Evolutionary conservation across 2,888 invertebrate genomes (phyloP).

Genomic region (Iselma pallidipennis): DNA sequence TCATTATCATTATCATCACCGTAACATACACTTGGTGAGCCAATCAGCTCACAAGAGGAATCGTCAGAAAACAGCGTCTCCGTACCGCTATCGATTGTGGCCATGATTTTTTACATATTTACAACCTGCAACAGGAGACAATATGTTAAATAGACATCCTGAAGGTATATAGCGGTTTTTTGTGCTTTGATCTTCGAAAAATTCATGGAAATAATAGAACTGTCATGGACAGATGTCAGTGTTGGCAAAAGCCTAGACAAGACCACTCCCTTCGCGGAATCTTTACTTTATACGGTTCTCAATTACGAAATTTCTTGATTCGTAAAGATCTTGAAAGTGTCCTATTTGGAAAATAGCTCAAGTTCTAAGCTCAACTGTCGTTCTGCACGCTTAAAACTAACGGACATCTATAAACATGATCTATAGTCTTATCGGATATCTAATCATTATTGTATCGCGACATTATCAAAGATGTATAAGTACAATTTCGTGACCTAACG

Average conservation of each 20-base stretch:
- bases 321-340: not conserved
- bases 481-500: slow-evolving; percentile 49
- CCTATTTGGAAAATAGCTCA: not conserved
- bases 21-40: slow-evolving; percentile 50
- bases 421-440: slow-evolving; percentile 28
- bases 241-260: too few relatives aligned
- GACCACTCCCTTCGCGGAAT: not conserved
- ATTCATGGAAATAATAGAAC: not conserved
- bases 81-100: slow-evolving; percentile 57
- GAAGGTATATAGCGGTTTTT: not conserved
- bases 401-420: slow-evolving; percentile 4
- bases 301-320: not conserved
- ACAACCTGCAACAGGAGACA: slow-evolving; percentile 20
- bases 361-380: not conserved
- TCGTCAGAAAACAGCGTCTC: slow-evolving; percentile 60
- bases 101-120: slow-evolving; percentile 37
- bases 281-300: not conserved
- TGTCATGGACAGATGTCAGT: not conserved
- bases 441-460: slow-evolving; percentile 42
- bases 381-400: not conserved
- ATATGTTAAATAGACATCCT: not conserved
- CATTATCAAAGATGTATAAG: slow-evolving; percentile 39
- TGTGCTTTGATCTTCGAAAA: not conserved
- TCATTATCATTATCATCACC: slow-evolving; percentile 43
- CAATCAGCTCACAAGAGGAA: slow-evolving; percentile 53